Evolutionary conservation across 2,113 vertebrate species (phyloP).

Genomic region (Oryzias javanicus): DNA sequence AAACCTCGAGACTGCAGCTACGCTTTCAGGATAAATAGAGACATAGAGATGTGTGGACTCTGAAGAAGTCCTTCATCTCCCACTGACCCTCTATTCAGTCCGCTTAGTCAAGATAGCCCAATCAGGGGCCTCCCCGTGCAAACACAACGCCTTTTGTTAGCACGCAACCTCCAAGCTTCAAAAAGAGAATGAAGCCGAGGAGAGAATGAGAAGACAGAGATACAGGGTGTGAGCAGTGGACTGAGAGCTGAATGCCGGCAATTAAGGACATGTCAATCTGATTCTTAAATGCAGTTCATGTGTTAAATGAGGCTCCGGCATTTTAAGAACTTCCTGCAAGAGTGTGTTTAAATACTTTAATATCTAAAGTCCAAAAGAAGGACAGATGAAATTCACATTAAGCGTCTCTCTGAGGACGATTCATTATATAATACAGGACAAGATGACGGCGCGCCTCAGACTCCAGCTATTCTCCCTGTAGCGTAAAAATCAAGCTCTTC

Average conservation of each 20-base stretch:
- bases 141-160: constrained; percentile 78
- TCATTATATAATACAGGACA: not conserved
- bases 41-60: constrained; percentile 68
- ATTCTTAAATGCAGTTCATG: constrained; percentile 39
- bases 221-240: constrained; percentile 48
- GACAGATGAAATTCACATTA: constrained; percentile 10
- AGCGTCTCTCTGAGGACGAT: constrained; percentile 11
- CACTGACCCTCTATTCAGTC: constrained; percentile 72
- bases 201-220: constrained; percentile 54
- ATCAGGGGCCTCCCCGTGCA: constrained; percentile 74
- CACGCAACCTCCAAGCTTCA: constrained; percentile 55
- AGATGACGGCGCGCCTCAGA: constrained; percentile 1
- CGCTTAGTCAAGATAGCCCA: constrained; percentile 77
- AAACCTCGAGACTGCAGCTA: constrained; percentile 13
- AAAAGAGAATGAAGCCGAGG: constrained; percentile 54
- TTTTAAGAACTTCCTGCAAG: constrained; percentile 7
- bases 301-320: constrained; percentile 22
- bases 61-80: constrained; percentile 63
- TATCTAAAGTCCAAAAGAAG: not conserved
- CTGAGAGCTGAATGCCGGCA: constrained; percentile 47
- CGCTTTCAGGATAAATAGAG: constrained; percentile 22
- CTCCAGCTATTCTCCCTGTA: constrained; percentile 12
- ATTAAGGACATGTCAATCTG: constrained; percentile 58
- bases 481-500: constrained; percentile 21
- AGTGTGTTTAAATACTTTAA: not conserved